Percentiles rank a stretch among this genome's conserved stretches.
These are phyloP conservation scores for Villa cingulata DNA, from an alignment of 2,888 invertebrate genomes.

Conservation along the genomic window DNA sequence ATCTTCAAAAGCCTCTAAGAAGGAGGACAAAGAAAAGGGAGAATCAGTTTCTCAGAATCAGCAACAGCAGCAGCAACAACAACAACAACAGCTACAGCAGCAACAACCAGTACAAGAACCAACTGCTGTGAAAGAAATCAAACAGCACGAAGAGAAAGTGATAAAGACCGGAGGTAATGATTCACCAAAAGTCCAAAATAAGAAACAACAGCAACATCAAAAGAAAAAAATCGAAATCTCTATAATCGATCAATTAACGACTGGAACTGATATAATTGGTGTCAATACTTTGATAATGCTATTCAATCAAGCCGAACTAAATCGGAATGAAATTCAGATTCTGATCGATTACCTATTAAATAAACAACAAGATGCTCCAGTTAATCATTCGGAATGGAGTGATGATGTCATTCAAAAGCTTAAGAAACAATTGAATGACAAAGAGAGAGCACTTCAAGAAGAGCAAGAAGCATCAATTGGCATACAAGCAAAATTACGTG, in stretches of 20 bases:
- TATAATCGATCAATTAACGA: constrained; percentile 38
- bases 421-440: constrained; percentile 78
- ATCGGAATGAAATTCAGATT: constrained; percentile 76
- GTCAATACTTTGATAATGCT: constrained; percentile 56
- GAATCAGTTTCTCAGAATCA: constrained; percentile 15
- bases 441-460: constrained; percentile 61
- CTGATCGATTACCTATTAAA: constrained; percentile 79
- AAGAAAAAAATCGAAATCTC: constrained; percentile 47
- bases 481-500: constrained; percentile 64
- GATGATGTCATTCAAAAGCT: constrained; percentile 79
- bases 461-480: constrained; percentile 63
- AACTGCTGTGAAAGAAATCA: constrained; percentile 22
- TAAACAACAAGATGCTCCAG: constrained; percentile 66
- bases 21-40: constrained; percentile 16
- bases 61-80: constrained; percentile 18
- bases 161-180: constrained; percentile 19
- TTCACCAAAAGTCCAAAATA: constrained; percentile 27
- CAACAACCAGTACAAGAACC: constrained; percentile 8
- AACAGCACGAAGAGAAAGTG: constrained; percentile 22
- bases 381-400: constrained; percentile 68
- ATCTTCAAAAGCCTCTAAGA: background rate
- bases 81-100: constrained; percentile 18
- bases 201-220: constrained; percentile 18
- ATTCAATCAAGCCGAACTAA: constrained; percentile 67
- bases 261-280: constrained; percentile 54